These are phyloP conservation scores for Apolygus lucorum DNA, from an alignment of 1,140 invertebrate species.

Conservation along the genomic window DNA sequence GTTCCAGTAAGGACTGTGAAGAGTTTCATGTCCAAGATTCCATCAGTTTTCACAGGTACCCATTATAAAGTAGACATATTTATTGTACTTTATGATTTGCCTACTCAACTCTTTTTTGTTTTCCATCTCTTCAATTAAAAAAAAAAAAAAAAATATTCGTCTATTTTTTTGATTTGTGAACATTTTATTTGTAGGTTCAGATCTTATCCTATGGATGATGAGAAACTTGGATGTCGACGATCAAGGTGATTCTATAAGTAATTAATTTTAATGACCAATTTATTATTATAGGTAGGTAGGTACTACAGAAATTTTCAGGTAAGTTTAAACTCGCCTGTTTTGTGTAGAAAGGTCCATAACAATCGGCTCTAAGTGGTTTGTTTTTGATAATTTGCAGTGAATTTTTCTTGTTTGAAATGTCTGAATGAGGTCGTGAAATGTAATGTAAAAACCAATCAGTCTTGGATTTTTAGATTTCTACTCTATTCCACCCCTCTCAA, in stretches of 20 bases:
- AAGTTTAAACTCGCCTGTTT: too few relatives aligned
- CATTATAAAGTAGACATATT: slow-evolving; percentile 17
- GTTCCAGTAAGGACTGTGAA: slow-evolving; percentile 96
- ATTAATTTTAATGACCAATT: background rate
- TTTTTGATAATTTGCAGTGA: too few relatives aligned
- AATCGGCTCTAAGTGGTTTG: too few relatives aligned
- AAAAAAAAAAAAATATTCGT: slow-evolving; percentile 11
- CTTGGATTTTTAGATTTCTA: too few relatives aligned
- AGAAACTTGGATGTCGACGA: slow-evolving; percentile 89
- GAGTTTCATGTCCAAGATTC: slow-evolving; percentile 98
- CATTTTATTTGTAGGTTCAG: slow-evolving; percentile 60
- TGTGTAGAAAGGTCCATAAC: too few relatives aligned
- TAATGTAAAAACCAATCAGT: too few relatives aligned
- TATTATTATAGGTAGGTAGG: background rate
- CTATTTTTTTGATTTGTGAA: too few relatives aligned
- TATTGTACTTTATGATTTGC: too few relatives aligned
- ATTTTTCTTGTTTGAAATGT: too few relatives aligned
- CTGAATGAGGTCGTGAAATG: too few relatives aligned
- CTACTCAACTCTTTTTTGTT: slow-evolving; percentile 15
- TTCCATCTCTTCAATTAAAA: too few relatives aligned
- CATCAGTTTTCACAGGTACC: slow-evolving; percentile 85
- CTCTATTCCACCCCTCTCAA: too few relatives aligned
- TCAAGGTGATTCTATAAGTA: slow-evolving; percentile 47
- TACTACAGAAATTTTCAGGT: background rate
- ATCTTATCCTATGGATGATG: slow-evolving; percentile 89